These are phyloP conservation scores for Ctenoplectra terminalis DNA, from an alignment of 1,140 invertebrate genomes.

Conservation along the genomic window DNA sequence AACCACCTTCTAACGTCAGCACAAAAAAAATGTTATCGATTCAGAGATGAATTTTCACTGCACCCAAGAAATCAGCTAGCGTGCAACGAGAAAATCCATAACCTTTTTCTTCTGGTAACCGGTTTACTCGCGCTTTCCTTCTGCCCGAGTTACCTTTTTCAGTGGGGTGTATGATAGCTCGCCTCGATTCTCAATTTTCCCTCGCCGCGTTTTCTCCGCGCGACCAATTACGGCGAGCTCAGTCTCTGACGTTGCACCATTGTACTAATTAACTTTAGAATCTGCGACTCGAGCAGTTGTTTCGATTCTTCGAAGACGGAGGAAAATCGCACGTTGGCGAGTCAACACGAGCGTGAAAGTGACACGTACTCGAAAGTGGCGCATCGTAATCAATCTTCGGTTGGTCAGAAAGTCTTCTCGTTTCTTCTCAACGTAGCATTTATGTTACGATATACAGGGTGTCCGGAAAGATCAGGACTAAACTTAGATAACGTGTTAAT, in stretches of 20 bases:
- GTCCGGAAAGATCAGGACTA: too few species aligned
- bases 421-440: too few species aligned
- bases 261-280: slow-evolving; percentile 19
- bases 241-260: slow-evolving; percentile 5
- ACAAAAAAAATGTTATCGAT: neutral
- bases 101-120: slow-evolving; percentile 37
- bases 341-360: slow-evolving; percentile 43
- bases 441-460: too few species aligned
- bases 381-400: neutral
- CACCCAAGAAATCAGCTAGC: slow-evolving; percentile 35
- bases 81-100: slow-evolving; percentile 32
- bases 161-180: too few species aligned
- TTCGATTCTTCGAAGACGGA: neutral
- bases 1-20: too few species aligned
- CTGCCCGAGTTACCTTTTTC: slow-evolving; percentile 22
- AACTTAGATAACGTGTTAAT: too few species aligned
- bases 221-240: slow-evolving; percentile 36
- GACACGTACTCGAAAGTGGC: slow-evolving; percentile 9
- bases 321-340: slow-evolving; percentile 13
- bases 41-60: slow-evolving; percentile 19
- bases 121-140: slow-evolving; percentile 48
- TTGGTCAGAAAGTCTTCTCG: too few species aligned
- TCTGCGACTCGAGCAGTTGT: neutral
- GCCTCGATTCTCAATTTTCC: slow-evolving; percentile 10
- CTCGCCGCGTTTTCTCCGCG: slow-evolving; percentile 38